Conservation (phyloP, 2,797 vertebrate genomes). For the Squalus acanthias region DNA sequence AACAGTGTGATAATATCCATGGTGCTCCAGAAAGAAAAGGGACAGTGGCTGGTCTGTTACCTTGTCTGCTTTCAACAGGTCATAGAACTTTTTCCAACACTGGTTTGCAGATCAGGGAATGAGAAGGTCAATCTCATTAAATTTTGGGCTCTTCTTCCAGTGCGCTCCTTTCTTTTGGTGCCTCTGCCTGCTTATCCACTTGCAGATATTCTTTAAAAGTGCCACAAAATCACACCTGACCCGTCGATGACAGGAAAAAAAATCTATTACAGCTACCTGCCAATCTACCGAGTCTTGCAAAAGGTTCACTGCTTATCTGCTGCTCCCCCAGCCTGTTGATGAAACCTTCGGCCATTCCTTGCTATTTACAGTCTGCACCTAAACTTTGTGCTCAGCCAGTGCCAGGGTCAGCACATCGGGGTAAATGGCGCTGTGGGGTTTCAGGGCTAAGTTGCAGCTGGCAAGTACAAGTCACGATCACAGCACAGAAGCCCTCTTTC, state of each 20-base stretch:
- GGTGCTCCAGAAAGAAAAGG: background rate
- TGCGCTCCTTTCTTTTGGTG: background rate
- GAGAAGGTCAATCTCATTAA: background rate
- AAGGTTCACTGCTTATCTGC: no score
- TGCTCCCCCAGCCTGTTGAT: background rate
- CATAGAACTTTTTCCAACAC: background rate
- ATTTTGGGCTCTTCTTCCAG: background rate
- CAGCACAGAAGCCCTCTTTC: background rate
- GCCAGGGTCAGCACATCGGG: background rate
- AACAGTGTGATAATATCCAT: background rate
- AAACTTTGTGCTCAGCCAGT: background rate
- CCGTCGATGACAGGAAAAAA: background rate
- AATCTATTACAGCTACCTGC: background rate
- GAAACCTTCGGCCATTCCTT: background rate
- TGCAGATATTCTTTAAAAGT: background rate
- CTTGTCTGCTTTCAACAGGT: background rate
- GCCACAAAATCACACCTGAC: background rate
- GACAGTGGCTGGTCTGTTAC: background rate
- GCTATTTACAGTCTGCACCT: background rate
- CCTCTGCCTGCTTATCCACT: background rate
- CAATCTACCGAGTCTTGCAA: background rate
- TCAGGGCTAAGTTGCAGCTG: background rate
- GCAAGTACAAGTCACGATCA: background rate
- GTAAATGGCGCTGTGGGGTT: background rate
- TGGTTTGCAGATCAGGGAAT: background rate